These are phyloP conservation scores for Stichopus horrens DNA, from an alignment of 53 echinoderm and acorn worm genomes.

Conservation along the genomic window DNA sequence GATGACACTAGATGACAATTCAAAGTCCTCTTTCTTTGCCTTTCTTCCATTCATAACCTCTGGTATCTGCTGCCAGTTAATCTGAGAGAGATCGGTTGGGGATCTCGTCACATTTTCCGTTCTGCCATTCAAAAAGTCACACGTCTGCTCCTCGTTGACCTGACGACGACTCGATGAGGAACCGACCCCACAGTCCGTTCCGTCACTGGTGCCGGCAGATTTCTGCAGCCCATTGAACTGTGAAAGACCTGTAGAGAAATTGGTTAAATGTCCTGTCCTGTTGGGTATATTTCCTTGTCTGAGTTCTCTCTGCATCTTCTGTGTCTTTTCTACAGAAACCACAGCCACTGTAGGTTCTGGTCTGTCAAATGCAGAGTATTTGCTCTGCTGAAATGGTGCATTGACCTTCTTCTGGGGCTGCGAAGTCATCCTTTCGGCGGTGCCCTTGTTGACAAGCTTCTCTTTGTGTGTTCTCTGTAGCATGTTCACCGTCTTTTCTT, in stretches of 20 bases:
- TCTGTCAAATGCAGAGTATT: neutral
- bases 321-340: neutral
- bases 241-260: neutral
- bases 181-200: too few species aligned
- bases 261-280: neutral
- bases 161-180: too few species aligned
- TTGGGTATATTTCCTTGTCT: neutral
- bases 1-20: neutral
- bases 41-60: neutral
- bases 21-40: neutral
- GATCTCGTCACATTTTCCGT: too few species aligned
- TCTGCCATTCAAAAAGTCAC: too few species aligned
- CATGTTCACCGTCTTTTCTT: constrained; percentile 18
- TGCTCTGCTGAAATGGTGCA: constrained; percentile 9
- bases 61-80: neutral
- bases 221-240: neutral
- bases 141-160: too few species aligned
- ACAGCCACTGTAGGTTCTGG: neutral
- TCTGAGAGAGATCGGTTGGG: too few species aligned
- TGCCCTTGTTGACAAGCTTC: neutral
- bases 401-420: neutral
- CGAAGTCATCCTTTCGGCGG: neutral
- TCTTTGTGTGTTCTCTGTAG: neutral
- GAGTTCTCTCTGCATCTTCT: neutral
- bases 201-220: neutral